A percentile compares a stretch with the other conserved stretches of the same genome.
phyloP scores from a whole-genome alignment of 2,113 vertebrate genomes.

The Centropus unirufus region DNA sequence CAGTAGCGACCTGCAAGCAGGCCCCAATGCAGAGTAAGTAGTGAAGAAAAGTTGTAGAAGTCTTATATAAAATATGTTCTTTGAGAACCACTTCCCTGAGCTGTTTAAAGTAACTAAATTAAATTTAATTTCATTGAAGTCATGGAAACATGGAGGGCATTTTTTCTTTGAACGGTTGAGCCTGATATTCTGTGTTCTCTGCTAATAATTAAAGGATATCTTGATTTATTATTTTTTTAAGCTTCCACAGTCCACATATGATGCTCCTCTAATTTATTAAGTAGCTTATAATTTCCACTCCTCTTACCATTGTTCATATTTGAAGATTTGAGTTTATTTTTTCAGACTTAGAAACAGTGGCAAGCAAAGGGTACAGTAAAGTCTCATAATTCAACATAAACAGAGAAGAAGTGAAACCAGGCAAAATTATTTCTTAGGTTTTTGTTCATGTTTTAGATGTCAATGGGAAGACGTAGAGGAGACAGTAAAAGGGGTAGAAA shows the following conservation, averaged over 20 bases:
- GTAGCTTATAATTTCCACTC: not conserved
- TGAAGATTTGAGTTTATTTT: not conserved
- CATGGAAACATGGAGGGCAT: not conserved
- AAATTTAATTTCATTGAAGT: not conserved
- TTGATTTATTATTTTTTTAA: not conserved
- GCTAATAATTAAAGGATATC: not conserved
- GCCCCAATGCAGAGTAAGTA: slow-evolving; percentile 35
- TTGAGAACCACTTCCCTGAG: not conserved
- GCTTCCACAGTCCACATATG: not conserved
- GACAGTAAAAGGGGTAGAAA: not conserved
- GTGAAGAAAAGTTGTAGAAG: not conserved
- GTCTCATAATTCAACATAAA: not conserved
- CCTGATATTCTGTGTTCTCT: not conserved
- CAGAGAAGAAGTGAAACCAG: not conserved
- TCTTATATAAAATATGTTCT: not conserved
- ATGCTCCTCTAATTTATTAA: not conserved
- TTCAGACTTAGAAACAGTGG: not conserved
- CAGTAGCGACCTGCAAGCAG: not conserved
- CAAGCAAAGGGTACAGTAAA: not conserved
- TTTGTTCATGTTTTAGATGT: not conserved
- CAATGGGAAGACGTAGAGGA: not conserved
- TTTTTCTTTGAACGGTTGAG: not conserved
- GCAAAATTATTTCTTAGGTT: not conserved
- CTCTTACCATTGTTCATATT: not conserved
- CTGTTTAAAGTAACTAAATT: not conserved